A percentile compares a stretch with the other conserved stretches of the same genome.
These are phyloP conservation scores for Heliconius charithonia DNA, from an alignment of 2,888 invertebrate species.

Conservation along the genomic window DNA sequence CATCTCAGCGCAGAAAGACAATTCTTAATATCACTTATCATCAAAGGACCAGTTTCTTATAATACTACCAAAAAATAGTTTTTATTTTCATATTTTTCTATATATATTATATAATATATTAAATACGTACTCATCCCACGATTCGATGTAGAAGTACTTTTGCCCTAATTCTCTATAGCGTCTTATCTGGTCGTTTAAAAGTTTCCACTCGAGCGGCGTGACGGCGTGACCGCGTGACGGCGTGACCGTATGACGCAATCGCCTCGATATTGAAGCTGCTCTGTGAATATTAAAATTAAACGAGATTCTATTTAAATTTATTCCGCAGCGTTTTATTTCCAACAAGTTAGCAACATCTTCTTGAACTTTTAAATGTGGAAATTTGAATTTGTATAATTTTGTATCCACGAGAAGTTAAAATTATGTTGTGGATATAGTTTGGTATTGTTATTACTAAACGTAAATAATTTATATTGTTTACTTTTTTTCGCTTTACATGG, in stretches of 20 bases:
- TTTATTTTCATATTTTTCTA: too few relatives aligned
- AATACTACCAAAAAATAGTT: too few relatives aligned
- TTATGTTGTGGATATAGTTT: neutral
- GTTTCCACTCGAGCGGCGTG: neutral
- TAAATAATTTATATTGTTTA: too few relatives aligned
- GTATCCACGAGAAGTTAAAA: neutral
- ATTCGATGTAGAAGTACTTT: neutral
- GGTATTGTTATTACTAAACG: neutral
- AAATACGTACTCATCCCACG: neutral
- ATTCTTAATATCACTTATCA: too few relatives aligned
- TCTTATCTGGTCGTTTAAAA: neutral
- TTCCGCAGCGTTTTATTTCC: conserved; percentile 9
- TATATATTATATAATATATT: too few relatives aligned
- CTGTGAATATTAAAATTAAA: conserved; percentile 25
- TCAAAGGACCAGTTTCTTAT: too few relatives aligned
- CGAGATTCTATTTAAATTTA: conserved; percentile 25
- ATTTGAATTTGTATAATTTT: conserved; percentile 11
- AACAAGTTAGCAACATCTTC: conserved; percentile 12
- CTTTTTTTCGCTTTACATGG: too few relatives aligned
- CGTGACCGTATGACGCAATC: neutral
- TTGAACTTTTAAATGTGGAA: conserved; percentile 17
- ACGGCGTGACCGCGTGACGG: neutral
- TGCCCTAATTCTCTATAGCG: neutral
- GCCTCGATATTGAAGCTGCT: conserved; percentile 13
- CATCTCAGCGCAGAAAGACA: too few relatives aligned